Conservation (phyloP, 2,797 vertebrate species). For the Clamator glandarius region DNA sequence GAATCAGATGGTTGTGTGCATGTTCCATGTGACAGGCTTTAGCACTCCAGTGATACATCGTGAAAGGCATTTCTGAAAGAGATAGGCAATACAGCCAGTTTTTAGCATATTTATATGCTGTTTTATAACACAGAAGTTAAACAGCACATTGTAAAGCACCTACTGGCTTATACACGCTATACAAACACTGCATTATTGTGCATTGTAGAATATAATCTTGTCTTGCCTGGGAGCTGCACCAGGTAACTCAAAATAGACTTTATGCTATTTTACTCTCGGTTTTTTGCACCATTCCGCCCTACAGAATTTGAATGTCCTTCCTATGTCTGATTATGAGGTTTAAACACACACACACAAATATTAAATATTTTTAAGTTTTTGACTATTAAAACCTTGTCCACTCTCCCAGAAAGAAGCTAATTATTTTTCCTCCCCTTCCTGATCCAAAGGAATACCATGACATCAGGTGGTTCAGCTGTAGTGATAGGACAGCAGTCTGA, state of each 20-base stretch:
- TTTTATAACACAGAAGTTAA: neutral
- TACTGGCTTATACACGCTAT: accelerated
- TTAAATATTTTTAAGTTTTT: too few species aligned
- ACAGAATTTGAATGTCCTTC: neutral
- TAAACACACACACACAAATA: too few species aligned
- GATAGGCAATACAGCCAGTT: neutral
- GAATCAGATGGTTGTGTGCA: neutral
- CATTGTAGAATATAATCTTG: neutral
- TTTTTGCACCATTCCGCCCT: neutral
- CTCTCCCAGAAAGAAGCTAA: neutral
- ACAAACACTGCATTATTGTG: neutral
- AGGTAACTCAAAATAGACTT: neutral
- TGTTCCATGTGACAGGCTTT: neutral
- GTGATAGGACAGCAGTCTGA: accelerated
- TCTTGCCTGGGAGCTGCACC: neutral
- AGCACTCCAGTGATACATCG: neutral
- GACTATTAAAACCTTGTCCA: neutral
- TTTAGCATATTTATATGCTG: neutral
- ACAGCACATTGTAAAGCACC: neutral
- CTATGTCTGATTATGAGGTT: neutral
- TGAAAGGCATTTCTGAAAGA: neutral
- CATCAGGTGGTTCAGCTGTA: neutral
- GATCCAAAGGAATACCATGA: accelerated
- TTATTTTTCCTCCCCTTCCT: neutral
- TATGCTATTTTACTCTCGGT: neutral